A percentile compares a stretch with the other conserved stretches of the same genome.
Evolutionary conservation across 1,140 invertebrate species (phyloP).

Genomic region (Drosophila ercepeae): DNA sequence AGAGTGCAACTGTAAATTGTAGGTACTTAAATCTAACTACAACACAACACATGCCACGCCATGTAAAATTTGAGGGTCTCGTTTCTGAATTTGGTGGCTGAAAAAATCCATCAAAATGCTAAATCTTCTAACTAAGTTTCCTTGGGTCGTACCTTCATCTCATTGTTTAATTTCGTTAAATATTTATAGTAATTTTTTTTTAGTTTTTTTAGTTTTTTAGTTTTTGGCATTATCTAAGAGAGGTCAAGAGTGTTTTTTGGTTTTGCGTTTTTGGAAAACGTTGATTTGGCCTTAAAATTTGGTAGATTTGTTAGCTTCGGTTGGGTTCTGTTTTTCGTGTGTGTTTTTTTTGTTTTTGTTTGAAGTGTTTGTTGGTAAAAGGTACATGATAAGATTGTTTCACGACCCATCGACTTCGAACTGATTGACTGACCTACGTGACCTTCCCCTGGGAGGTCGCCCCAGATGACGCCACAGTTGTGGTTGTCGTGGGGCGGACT

Average conservation of each 20-base stretch:
- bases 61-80: slow-evolving; percentile 51
- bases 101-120: slow-evolving; percentile 76
- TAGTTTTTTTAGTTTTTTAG: slow-evolving; percentile 1
- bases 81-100: slow-evolving; percentile 34
- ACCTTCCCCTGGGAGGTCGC: slow-evolving; percentile 19
- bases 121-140: slow-evolving; percentile 61
- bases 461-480: background rate
- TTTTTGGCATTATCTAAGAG: slow-evolving; percentile 64
- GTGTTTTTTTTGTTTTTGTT: slow-evolving; percentile 13
- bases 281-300: slow-evolving; percentile 68
- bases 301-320: slow-evolving; percentile 69
- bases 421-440: slow-evolving; percentile 31
- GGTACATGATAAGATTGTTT: slow-evolving; percentile 79
- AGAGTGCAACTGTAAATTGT: slow-evolving; percentile 72
- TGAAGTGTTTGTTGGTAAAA: slow-evolving; percentile 52
- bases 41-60: slow-evolving; percentile 44
- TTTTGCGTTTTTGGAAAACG: slow-evolving; percentile 77
- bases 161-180: slow-evolving; percentile 6
- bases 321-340: slow-evolving; percentile 51
- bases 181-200: background rate
- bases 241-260: slow-evolving; percentile 62
- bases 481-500: background rate
- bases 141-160: slow-evolving; percentile 7
- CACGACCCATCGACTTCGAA: slow-evolving; percentile 42
- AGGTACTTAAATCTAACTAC: slow-evolving; percentile 67